Evolutionary conservation across 37 sponge, comb jelly and placozoan species (phyloP), one percentile per base, ranked within the genome.

Genomic region (Crambe crambe): DNA sequence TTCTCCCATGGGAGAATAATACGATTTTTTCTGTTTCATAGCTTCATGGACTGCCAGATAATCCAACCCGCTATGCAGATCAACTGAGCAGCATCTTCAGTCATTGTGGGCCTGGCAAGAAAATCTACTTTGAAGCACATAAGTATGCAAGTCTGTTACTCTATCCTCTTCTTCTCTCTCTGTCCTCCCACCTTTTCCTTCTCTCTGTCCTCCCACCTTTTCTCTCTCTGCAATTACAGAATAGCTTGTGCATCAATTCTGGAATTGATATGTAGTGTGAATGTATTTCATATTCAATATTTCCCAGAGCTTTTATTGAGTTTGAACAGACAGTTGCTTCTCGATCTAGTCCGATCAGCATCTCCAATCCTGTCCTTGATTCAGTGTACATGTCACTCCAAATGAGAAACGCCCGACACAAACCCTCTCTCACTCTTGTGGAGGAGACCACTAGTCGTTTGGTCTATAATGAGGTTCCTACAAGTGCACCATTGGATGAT

Each of bases 351-450:
- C 15, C 78, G 15, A 51, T 58, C 44, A 42, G 22, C 1, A 65
- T 32, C 0, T 35, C 35, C 17, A 78, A 64, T 6, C 21, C 73
- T 23, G 83, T 85, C 37, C 63, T 90, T 23, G 78, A 77, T 42
- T 72, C 86, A 18, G 90, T 91, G 38, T 74, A 82, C 42, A 23
- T 86, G n/a, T 83, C 91, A 21, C 78, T 91, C 6, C 82, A 91
- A 63, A 58, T 42, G 26, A 70, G 90, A 21, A 76, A 87, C 44
- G 10, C 72, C 39, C 75, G 72, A 30, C 17, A 41, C 22, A 42
- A 59, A 17, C 77, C 75, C 15, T 32, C 15, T 25, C 54, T 87
- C 51, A 15, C 51, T 12, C 12, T 47, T 6, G 10, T 15, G 10
- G 51, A 47, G 51, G 12, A 47, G 51, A 15, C 51, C 12, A 12